Conservation (phyloP, 2,113 vertebrate genomes). For the Paedocypris sp. region DNA sequence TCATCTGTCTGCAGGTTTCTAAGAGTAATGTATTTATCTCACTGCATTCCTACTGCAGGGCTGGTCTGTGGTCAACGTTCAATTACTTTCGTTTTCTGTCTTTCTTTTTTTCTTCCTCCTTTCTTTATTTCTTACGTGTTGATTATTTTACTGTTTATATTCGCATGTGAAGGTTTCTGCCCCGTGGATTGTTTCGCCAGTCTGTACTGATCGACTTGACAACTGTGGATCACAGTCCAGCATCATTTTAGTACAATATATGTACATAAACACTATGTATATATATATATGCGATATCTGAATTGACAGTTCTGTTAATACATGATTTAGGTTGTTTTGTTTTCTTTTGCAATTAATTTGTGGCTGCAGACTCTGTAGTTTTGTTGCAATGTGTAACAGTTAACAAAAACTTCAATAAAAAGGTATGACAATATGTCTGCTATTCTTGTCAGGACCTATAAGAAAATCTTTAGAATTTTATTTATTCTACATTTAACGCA, state of each 20-base stretch:
- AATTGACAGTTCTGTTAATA: slow-evolving; percentile 84
- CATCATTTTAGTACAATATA: slow-evolving; percentile 80
- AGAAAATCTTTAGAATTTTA: slow-evolving; percentile 39
- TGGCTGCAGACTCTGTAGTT: slow-evolving; percentile 90
- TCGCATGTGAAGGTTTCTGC: slow-evolving; percentile 79
- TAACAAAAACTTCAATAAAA: slow-evolving; percentile 92
- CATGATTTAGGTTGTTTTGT: slow-evolving; percentile 77
- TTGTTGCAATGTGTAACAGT: slow-evolving; percentile 95
- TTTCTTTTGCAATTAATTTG: slow-evolving; percentile 84
- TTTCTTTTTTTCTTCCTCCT: slow-evolving; percentile 27
- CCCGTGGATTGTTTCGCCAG: slow-evolving; percentile 78
- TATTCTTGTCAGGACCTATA: slow-evolving; percentile 62
- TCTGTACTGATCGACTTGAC: slow-evolving; percentile 73
- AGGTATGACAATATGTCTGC: slow-evolving; percentile 85
- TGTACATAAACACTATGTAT: slow-evolving; percentile 60
- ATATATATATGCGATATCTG: slow-evolving; percentile 78
- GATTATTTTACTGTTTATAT: slow-evolving; percentile 68
- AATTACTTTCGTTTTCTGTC: slow-evolving; percentile 46
- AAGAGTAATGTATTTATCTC: slow-evolving; percentile 69
- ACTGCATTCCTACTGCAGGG: slow-evolving; percentile 86
- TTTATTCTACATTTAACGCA: slow-evolving; percentile 52
- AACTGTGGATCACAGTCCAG: slow-evolving; percentile 79
- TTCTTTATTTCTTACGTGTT: slow-evolving; percentile 32
- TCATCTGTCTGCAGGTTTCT: slow-evolving; percentile 75
- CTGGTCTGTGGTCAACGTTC: slow-evolving; percentile 77